phyloP scores from a whole-genome alignment of 2,888 invertebrate species.

The Hoplodrina ambigua region DNA sequence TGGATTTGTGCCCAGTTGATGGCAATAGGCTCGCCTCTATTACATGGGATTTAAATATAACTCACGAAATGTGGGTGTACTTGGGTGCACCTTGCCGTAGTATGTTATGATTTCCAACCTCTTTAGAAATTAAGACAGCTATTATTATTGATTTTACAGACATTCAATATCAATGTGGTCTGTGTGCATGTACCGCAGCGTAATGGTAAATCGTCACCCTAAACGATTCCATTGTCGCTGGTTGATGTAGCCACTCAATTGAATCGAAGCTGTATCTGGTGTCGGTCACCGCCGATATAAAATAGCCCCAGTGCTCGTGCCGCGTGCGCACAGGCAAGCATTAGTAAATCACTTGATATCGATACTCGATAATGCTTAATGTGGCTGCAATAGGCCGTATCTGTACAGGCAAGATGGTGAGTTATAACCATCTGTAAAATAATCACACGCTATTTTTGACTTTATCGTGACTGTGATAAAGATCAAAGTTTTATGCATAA shows the following conservation, averaged over 20 bases:
- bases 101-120: background rate
- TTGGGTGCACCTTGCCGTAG: too few species aligned
- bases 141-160: conserved; percentile 25
- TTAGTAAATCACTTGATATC: conserved; percentile 74
- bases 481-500: conserved; percentile 41
- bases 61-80: too few species aligned
- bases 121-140: conserved; percentile 10
- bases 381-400: conserved; percentile 67
- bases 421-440: conserved; percentile 53
- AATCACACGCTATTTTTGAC: conserved; percentile 43
- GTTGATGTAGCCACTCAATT: conserved; percentile 52
- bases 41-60: too few species aligned
- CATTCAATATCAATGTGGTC: conserved; percentile 31
- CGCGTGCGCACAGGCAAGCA: conserved; percentile 66
- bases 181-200: conserved; percentile 18
- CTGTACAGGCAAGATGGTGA: conserved; percentile 51
- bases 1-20: too few species aligned
- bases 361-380: conserved; percentile 71
- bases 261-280: conserved; percentile 67
- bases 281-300: conserved; percentile 69
- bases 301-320: conserved; percentile 56
- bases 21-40: too few species aligned
- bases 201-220: conserved; percentile 26
- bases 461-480: conserved; percentile 46
- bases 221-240: conserved; percentile 33